phyloP scores from a whole-genome alignment of 2,888 invertebrate genomes.

The Brachyopa scutellaris region DNA sequence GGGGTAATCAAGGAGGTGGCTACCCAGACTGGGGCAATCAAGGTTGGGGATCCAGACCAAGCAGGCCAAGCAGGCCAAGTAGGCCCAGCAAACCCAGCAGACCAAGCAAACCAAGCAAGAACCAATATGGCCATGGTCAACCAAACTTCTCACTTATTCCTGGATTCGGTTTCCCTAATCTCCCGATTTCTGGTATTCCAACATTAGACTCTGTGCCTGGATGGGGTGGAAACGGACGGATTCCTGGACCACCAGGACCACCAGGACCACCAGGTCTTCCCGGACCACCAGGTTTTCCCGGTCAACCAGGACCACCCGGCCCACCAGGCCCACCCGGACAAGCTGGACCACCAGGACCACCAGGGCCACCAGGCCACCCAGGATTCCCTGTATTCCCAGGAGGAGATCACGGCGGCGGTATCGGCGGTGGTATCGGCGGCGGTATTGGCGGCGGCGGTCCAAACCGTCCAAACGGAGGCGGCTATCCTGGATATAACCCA shows the following conservation, averaged over 20 bases:
- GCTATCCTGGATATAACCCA: constrained; percentile 9
- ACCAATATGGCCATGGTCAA: not conserved
- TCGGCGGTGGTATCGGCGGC: too few species aligned
- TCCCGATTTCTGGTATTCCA: not conserved
- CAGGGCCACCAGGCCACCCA: not conserved
- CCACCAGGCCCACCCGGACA: constrained; percentile 20
- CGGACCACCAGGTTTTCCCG: constrained; percentile 33
- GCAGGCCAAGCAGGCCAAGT: not conserved
- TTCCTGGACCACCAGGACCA: constrained; percentile 14
- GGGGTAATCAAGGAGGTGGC: not conserved
- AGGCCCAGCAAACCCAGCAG: not conserved
- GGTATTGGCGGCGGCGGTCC: too few species aligned
- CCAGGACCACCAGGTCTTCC: constrained; percentile 69
- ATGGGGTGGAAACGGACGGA: constrained; percentile 1
- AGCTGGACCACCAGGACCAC: constrained; percentile 3
- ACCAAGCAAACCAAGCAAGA: not conserved
- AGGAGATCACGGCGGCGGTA: not conserved
- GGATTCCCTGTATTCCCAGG: too few species aligned
- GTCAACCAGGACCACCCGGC: constrained; percentile 14
- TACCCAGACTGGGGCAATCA: not conserved
- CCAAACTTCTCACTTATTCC: not conserved
- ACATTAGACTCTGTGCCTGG: constrained; percentile 11
- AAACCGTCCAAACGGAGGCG: not conserved
- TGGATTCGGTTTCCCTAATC: not conserved
- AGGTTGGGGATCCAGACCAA: not conserved